Evolutionary conservation across 2,888 invertebrate species (phyloP), one percentile per base, ranked within the genome.

Genomic region (Himalopsyche japonica): DNA sequence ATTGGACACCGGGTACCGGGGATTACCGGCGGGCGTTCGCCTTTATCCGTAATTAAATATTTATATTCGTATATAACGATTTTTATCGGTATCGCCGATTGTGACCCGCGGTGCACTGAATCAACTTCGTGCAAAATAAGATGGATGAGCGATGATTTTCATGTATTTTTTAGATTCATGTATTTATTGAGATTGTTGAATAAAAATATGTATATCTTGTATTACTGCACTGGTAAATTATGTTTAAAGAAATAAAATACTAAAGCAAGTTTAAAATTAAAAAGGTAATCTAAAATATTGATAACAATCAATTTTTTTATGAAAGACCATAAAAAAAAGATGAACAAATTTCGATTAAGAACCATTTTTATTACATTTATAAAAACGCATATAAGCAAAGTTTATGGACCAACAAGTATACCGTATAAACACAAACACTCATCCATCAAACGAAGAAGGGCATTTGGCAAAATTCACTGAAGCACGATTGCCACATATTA

Each of bases 1-100:
- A 70, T 70, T 70, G 70, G 70, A 70, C 27, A 70, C 70, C 70
- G 70, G 70, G 70, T 15, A 70, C 70, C 70, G 27, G 70, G 70
- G 70, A 70, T 70, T 70, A 70, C 27, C 70, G 70, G 12, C 70
- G 70, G 70, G 70, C 30, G 70, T 70, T 30, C 70, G 30, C 30
- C 70, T 70, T 84, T 64, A 76, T 83, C 83, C 80, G 87, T 88
- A 88, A 89, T 90, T 89, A 91, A 90, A 90, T 90, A 90, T 91
- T 90, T 90, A 90, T 90, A 89, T 89, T 89, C 89, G 85, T 64
- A 88, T 88, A 87, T 89, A 89, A 90, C 89, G 89, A 89, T 89
- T 85, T 77, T 77, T 78, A 85, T 80, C 77, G 80, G 57, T 32
- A 47, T 48, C 30, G 64, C 34, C 5, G 70, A 27, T 70, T 70